A percentile compares a stretch with the other conserved stretches of the same genome.
Evolutionary conservation across 2,888 invertebrate genomes (phyloP).

Genomic region (Epinotia demarniana): DNA sequence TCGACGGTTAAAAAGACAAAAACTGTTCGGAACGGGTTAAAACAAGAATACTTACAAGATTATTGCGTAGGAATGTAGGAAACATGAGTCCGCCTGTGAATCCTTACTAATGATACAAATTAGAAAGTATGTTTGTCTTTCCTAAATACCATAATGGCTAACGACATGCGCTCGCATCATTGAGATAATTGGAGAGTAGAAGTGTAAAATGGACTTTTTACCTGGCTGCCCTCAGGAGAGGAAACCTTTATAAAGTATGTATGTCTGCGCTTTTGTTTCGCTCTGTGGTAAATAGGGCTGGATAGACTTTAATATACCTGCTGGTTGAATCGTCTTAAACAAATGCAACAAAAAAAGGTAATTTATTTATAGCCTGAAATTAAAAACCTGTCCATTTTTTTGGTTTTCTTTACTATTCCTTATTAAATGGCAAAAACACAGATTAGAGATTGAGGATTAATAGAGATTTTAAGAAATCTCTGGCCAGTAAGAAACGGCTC

Average conservation of each 20-base stretch:
- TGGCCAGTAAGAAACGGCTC: background rate
- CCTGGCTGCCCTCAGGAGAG: slow-evolving; percentile 4
- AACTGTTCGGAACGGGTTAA: background rate
- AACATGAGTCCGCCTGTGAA: background rate
- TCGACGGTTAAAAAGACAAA: background rate
- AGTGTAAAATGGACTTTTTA: slow-evolving; percentile 17
- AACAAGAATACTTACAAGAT: background rate
- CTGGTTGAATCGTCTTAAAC: background rate
- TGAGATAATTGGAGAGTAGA: slow-evolving; percentile 24
- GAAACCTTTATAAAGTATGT: background rate
- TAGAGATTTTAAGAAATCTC: too few species aligned
- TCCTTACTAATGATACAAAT: slow-evolving; percentile 8
- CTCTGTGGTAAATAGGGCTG: background rate
- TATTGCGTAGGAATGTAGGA: background rate
- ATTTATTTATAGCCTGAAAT: background rate
- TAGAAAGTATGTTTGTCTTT: slow-evolving; percentile 17
- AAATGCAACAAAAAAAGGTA: too few species aligned
- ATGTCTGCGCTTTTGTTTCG: background rate
- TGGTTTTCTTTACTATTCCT: too few species aligned
- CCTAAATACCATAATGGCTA: slow-evolving; percentile 4
- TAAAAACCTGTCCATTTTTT: too few species aligned
- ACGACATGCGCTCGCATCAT: background rate
- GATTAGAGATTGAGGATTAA: too few species aligned
- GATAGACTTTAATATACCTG: background rate
- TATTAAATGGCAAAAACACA: too few species aligned